These are phyloP conservation scores for Dolichopus griseipennis DNA, from an alignment of 2,888 invertebrate species.

Conservation along the genomic window DNA sequence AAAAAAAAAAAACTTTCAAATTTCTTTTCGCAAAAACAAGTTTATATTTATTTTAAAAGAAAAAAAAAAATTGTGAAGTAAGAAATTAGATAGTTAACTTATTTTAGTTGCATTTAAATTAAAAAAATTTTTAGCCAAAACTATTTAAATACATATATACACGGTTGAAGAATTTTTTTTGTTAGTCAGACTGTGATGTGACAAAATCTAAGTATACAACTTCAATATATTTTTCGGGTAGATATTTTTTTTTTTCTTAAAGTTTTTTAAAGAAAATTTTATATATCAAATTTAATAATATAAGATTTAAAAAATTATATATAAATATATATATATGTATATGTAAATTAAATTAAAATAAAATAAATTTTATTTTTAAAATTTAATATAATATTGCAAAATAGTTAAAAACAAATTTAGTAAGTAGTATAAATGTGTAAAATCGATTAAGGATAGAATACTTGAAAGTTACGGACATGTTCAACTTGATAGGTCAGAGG, in stretches of 20 bases:
- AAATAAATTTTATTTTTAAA: too few species aligned
- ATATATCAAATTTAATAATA: neutral
- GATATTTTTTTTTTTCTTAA: neutral
- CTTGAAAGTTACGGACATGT: neutral
- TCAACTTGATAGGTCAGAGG: constrained; percentile 3
- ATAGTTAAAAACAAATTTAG: too few species aligned
- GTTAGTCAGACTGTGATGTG: neutral
- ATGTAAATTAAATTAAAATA: too few species aligned
- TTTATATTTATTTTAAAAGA: neutral
- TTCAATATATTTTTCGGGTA: neutral
- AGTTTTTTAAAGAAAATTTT: neutral
- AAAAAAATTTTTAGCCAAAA: too few species aligned
- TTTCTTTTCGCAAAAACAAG: neutral
- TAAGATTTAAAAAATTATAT: too few species aligned
- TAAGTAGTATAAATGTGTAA: neutral
- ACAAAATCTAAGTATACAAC: neutral
- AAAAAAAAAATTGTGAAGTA: too few species aligned
- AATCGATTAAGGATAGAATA: neutral
- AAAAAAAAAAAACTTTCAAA: neutral
- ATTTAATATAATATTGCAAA: too few species aligned
- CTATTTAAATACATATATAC: too few species aligned
- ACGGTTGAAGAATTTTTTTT: neutral
- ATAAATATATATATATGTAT: too few species aligned
- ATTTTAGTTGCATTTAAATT: too few species aligned
- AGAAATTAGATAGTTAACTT: too few species aligned